These are phyloP conservation scores for Trematomus bernacchii DNA, from an alignment of 2,797 vertebrate species.

Conservation along the genomic window DNA sequence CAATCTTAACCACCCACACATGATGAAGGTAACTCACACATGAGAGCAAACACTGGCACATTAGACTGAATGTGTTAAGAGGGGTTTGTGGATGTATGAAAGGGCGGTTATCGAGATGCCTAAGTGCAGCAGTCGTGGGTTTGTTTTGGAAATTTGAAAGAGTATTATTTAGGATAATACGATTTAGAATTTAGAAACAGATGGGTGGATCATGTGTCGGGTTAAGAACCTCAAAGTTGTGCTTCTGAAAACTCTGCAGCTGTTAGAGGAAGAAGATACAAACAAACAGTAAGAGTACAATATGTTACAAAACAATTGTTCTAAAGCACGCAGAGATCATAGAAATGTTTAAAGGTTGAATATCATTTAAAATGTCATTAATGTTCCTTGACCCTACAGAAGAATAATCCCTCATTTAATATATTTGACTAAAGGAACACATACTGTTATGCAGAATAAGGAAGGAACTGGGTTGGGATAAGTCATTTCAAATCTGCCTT, in stretches of 20 bases:
- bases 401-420: background rate
- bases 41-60: constrained; percentile 77
- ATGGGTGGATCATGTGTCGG: constrained; percentile 7
- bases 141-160: constrained; percentile 17
- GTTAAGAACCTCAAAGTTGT: constrained; percentile 2
- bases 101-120: constrained; percentile 9
- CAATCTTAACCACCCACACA: constrained; percentile 69
- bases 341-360: background rate
- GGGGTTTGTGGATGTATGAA: constrained; percentile 23
- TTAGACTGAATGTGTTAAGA: constrained; percentile 61
- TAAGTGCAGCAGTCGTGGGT: background rate
- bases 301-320: background rate
- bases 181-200: background rate
- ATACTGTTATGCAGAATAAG: background rate
- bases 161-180: constrained; percentile 2
- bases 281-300: background rate
- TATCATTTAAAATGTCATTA: background rate
- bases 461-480: background rate
- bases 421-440: background rate
- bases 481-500: background rate
- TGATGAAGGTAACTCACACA: constrained; percentile 67
- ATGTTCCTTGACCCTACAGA: background rate
- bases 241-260: constrained; percentile 5
- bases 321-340: background rate
- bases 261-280: constrained; percentile 19